Evolutionary conservation across 2,888 invertebrate genomes (phyloP).

Genomic region (Agrochola lychnidis): DNA sequence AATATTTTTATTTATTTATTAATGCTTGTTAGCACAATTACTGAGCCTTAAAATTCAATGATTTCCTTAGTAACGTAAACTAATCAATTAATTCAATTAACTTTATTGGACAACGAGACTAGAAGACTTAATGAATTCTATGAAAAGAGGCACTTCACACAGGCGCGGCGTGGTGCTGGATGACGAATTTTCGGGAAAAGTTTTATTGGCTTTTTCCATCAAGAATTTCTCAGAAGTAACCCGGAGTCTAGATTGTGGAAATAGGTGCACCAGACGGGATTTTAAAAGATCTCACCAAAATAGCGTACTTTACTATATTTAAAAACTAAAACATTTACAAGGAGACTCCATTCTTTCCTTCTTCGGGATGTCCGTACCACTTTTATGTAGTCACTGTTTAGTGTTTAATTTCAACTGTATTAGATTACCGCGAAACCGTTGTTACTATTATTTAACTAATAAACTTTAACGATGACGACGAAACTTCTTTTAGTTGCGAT

Average conservation of each 20-base stretch:
- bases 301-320: background rate
- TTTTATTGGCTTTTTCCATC: background rate
- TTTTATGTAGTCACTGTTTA: constrained; percentile 72
- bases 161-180: background rate
- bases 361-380: constrained; percentile 63
- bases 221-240: background rate
- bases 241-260: too few species aligned
- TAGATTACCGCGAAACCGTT: constrained; percentile 67
- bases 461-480: constrained; percentile 67
- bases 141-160: background rate
- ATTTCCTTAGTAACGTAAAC: background rate
- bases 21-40: background rate
- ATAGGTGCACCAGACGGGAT: background rate
- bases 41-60: background rate
- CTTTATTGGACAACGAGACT: background rate
- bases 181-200: background rate
- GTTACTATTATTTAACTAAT: constrained; percentile 69
- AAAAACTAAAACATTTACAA: background rate
- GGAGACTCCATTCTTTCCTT: constrained; percentile 47
- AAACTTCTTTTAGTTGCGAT: constrained; percentile 47
- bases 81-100: background rate
- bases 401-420: constrained; percentile 74
- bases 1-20: too few species aligned
- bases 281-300: background rate
- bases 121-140: background rate